Evolutionary conservation across 2,888 invertebrate genomes (phyloP), one percentile per base, ranked within the genome.

Genomic region (Pachymerium ferrugineum): DNA sequence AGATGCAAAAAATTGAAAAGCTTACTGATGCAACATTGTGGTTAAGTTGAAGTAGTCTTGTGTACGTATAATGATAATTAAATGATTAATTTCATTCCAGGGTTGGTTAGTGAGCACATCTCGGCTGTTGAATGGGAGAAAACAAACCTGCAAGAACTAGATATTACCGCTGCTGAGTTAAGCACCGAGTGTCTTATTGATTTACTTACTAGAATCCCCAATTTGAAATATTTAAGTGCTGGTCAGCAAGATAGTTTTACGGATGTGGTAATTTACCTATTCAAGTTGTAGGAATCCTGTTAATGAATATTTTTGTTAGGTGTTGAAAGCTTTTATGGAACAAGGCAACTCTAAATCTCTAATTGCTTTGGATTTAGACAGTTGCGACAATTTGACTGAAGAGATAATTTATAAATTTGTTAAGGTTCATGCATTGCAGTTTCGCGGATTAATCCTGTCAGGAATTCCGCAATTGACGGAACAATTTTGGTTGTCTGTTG

Each of bases 81-180:
- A 16, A 16, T 4, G 28, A 22, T 28, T 67, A 16, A 16, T 28
- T 3, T 68, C 16, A 25, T 30, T 30, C 14, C 16, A 94, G 95
- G 89, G 82, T 86, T 99, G 8, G 91, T 92, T 81, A 94, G 94
- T 78, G 94, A 96, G 78, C 88, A 92, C 82, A 90, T 99, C 75
- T 92, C 93, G 90, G 91, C 91, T 81, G 97, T 97, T 8, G 97
- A 98, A 80, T 99, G 99, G 99, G 97, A 99, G 83, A 95, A 97
- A 83, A 92, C 94, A 1, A 78, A 79, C 14, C 83, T 99, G 74
- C 93, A 92, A 82, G 99, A 99, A 84, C 82, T 99, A 78, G 99
- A 99, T 80, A 91, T 99, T 74, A 95, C 97, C 0, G 99, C 95
- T 1, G 99, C 98, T 0, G 98, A 99, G 83, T 84, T 99, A 75